These are phyloP conservation scores for Drosophila punjabiensis DNA, from an alignment of 1,140 invertebrate species.

Conservation along the genomic window DNA sequence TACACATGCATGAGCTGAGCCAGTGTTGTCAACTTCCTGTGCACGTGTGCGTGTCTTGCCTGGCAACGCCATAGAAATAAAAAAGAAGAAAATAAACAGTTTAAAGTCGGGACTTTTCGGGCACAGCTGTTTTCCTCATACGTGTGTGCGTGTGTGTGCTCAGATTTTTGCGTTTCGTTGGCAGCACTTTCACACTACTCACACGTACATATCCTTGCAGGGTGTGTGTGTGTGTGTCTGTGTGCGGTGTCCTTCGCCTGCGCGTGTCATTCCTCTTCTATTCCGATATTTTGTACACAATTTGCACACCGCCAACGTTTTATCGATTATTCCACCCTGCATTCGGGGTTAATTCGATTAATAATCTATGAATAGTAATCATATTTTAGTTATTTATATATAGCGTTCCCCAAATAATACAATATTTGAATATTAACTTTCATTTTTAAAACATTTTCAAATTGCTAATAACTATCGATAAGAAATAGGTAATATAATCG, in stretches of 20 bases:
- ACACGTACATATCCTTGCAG: not conserved
- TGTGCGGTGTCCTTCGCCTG: constrained; percentile 71
- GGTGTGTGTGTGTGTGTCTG: constrained; percentile 27
- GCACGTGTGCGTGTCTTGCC: constrained; percentile 55
- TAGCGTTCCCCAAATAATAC: not conserved
- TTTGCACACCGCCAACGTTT: constrained; percentile 61
- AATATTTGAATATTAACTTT: not conserved
- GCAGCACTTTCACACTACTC: constrained; percentile 65
- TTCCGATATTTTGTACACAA: constrained; percentile 77
- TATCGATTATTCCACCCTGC: constrained; percentile 70
- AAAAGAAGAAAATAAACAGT: not conserved
- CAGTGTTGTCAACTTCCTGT: constrained; percentile 63
- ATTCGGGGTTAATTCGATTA: not conserved
- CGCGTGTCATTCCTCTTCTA: constrained; percentile 68
- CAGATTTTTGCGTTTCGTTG: constrained; percentile 36
- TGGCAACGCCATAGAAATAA: constrained; percentile 54
- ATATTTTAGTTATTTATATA: not conserved
- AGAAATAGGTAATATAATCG: not conserved
- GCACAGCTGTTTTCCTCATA: constrained; percentile 58
- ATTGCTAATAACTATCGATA: not conserved
- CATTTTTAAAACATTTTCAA: not conserved
- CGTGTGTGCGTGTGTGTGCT: constrained; percentile 1
- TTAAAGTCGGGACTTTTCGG: constrained; percentile 23
- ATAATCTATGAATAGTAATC: not conserved
- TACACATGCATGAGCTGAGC: constrained; percentile 7